Evolutionary conservation across 2,797 vertebrate genomes (phyloP), one percentile per base, ranked within the genome.

Genomic region (Tokudaia muenninki): DNA sequence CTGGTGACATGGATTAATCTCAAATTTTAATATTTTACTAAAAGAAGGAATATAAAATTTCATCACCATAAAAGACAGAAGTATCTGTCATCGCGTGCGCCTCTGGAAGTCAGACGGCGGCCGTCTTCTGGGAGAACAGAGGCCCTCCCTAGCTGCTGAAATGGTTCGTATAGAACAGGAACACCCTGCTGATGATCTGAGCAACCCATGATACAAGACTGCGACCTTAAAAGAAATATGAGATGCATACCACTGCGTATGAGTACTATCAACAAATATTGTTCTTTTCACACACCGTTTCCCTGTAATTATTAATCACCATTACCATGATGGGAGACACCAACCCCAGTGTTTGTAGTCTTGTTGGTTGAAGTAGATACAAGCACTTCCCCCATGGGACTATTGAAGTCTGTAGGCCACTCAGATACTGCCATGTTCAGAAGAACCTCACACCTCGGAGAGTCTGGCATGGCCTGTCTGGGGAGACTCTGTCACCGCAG

Each of bases 361-460:
- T 41, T 12, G 1, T 5, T 29, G 79, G 50, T 34, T 26, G 24
- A 59, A 65, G n/a, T 2, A 57, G 26, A 41, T 6, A 19, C 59
- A 24, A 31, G 29, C 21, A 5, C 17, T 80, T 16, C 26, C 0
- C 16, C 47, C 29, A 16, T 3, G 5, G 22, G 22, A 9, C 31
- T 4, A 31, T 34, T 24, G 2, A 3, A 1, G 34, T 26, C 52
- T 47, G 19, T 41, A 55, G 19, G 52, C 21, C 14, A 65, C 26
- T 4, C 65, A 67, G 0, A 82, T 2, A 8, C 29, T 47, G 1
- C 44, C 0, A 0, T 9, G 22, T 0, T 55, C 13, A 2, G 37
- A 74, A 82, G 13, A 29, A 31, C 31, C 72, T 13, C 1, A 21
- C 9, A 3, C 8, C 3, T n/a, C 0, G 0, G 0, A 74, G 44